Evolutionary conservation across 2,113 vertebrate genomes (phyloP), one percentile per base, ranked within the genome.

Genomic region (Blennius ocellaris): DNA sequence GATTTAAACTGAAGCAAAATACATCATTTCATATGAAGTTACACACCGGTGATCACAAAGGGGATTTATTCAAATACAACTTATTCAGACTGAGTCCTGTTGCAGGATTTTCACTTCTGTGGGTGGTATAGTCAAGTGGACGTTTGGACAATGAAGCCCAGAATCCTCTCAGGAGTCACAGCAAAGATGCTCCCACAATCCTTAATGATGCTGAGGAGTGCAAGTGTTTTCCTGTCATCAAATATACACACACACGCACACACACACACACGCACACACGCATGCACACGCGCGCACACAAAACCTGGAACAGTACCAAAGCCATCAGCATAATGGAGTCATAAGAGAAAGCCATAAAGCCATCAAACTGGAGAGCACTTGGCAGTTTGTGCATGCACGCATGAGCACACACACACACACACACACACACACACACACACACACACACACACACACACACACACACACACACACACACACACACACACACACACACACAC

Each of bases 301-400:
- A 47, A 81, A 78, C 74, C 77, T 90, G 91, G 91, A 91, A 83
- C 52, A 8, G 76, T 81, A 87, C 89, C 90, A 89, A 86, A 88
- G 82, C 84, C 78, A 81, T 91, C 84, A 91, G 85, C 81, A 87
- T 92, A 91, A 93, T 92, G 78, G 84, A 85, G 75, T 77, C 85
- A 86, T 78, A 84, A 84, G 77, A 78, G 73, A 68, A 58, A 84
- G n/a, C 73, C 79, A 84, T 86, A 68, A 58, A 84, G n/a, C 73
- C 79, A 84, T 86, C 85, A 86, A 84, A 80, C 68, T 47, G 6
- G 53, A 82, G 73, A 82, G 85, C 83, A 62, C 69, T 83, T 76
- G 73, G 76, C 73, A 76, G 50, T 65, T 58, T 72, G 36, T 56
- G 56, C 40, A 37, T 21, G 16, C 10, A 1, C 39, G 16, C 14